A percentile compares a stretch with the other conserved stretches of the same genome.
These are phyloP conservation scores for Ceratotherium simum DNA, from an alignment of 2,113 vertebrate species.

Conservation along the genomic window DNA sequence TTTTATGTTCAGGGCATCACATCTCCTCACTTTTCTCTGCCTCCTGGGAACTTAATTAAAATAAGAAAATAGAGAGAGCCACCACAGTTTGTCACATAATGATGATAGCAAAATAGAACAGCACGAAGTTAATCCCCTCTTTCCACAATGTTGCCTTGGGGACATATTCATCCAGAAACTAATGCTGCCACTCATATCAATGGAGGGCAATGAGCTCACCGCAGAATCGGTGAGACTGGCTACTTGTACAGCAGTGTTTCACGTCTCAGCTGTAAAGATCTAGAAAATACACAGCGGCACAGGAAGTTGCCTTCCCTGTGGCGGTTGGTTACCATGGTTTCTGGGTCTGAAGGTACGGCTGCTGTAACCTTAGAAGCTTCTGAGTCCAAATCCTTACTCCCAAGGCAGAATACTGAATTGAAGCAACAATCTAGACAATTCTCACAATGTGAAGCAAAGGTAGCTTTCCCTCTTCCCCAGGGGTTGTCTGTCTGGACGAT, in stretches of 20 bases:
- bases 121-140: conserved; percentile 53
- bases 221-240: background rate
- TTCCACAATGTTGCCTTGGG: conserved; percentile 45
- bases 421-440: background rate
- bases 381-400: background rate
- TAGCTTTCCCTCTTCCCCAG: too few species aligned
- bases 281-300: background rate
- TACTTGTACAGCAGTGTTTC: background rate
- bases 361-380: background rate
- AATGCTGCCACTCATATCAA: conserved; percentile 60
- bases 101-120: conserved; percentile 58
- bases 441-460: background rate
- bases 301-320: background rate
- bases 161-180: conserved; percentile 58
- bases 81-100: conserved; percentile 54
- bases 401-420: background rate
- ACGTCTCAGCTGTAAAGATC: background rate
- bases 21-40: background rate
- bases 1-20: conserved; percentile 20
- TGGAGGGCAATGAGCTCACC: conserved; percentile 56
- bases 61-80: conserved; percentile 61
- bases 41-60: conserved; percentile 58
- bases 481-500: background rate
- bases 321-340: conserved; percentile 71
- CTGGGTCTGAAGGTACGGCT: conserved; percentile 30